Conservation (phyloP, 2,113 vertebrate species). For the Cyanocitta stelleri region DNA sequence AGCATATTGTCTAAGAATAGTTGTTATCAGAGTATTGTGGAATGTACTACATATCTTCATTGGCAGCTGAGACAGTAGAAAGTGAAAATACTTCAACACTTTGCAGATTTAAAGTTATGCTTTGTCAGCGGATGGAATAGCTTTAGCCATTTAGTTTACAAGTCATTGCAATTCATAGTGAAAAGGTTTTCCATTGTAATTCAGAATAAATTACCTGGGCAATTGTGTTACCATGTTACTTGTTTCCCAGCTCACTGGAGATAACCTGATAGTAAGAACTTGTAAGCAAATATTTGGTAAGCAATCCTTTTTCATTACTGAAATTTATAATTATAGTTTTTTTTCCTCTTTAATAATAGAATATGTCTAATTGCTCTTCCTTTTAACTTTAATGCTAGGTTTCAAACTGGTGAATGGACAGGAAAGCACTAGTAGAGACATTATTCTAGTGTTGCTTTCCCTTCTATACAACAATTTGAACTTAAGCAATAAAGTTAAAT, state of each 20-base stretch:
- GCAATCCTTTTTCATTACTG: constrained; percentile 3
- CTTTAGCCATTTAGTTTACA: neutral
- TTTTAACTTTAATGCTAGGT: constrained; percentile 53
- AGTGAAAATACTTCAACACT: neutral
- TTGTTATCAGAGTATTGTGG: neutral
- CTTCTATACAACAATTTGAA: constrained; percentile 58
- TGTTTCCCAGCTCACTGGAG: neutral
- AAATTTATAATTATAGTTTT: constrained; percentile 53
- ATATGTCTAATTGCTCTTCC: constrained; percentile 63
- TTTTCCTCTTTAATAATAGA: constrained; percentile 36
- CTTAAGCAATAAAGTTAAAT: constrained; percentile 74
- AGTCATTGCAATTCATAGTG: neutral
- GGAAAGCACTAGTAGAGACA: constrained; percentile 40
- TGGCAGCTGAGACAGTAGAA: neutral
- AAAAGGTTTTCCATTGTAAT: neutral
- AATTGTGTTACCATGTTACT: neutral
- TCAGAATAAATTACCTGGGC: neutral
- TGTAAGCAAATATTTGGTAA: constrained; percentile 48
- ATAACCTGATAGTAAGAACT: neutral
- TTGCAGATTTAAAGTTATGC: neutral
- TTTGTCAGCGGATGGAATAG: neutral
- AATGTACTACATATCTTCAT: neutral
- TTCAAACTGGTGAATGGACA: constrained; percentile 57
- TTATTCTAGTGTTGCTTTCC: constrained; percentile 49
- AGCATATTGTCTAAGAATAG: neutral